Conservation (phyloP, 1,140 invertebrate genomes). For the Melitaea cinxia region DNA sequence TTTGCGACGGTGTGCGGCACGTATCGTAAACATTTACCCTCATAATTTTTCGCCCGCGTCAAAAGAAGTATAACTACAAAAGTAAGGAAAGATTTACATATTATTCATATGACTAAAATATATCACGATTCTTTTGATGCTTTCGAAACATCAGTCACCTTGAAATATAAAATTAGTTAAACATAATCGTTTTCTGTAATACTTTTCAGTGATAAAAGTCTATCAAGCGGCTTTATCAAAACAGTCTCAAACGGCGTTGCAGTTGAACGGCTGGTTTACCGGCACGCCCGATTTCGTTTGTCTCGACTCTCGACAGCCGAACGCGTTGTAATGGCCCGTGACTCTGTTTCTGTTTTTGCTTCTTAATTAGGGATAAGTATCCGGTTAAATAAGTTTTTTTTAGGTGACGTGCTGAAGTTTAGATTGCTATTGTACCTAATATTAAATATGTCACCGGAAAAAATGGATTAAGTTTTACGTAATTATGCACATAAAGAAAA, state of each 20-base stretch:
- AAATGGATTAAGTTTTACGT: no score
- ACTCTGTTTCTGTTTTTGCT: slow-evolving; percentile 63
- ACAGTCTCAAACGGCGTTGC: slow-evolving; percentile 42
- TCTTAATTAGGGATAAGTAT: slow-evolving; percentile 79
- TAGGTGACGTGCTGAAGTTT: slow-evolving; percentile 11
- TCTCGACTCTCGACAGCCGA: slow-evolving; percentile 44
- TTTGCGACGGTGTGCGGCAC: no score
- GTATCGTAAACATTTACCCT: no score
- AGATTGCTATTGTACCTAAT: not conserved
- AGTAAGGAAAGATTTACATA: no score
- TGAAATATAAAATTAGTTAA: not conserved
- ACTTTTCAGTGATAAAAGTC: slow-evolving; percentile 10
- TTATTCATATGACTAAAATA: no score
- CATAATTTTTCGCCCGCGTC: no score
- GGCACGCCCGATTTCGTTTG: slow-evolving; percentile 57
- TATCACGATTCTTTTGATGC: no score
- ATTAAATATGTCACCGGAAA: not conserved
- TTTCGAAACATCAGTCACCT: not conserved
- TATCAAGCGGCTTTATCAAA: slow-evolving; percentile 32
- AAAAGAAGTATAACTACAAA: no score
- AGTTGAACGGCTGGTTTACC: slow-evolving; percentile 63
- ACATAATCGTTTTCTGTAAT: not conserved
- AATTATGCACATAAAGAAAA: no score
- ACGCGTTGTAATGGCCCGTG: slow-evolving; percentile 62
- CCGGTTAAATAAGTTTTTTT: slow-evolving; percentile 60